A percentile compares a stretch with the other conserved stretches of the same genome.
Evolutionary conservation across 1,140 invertebrate species (phyloP).

Genomic region (Euglossa dilemma): DNA sequence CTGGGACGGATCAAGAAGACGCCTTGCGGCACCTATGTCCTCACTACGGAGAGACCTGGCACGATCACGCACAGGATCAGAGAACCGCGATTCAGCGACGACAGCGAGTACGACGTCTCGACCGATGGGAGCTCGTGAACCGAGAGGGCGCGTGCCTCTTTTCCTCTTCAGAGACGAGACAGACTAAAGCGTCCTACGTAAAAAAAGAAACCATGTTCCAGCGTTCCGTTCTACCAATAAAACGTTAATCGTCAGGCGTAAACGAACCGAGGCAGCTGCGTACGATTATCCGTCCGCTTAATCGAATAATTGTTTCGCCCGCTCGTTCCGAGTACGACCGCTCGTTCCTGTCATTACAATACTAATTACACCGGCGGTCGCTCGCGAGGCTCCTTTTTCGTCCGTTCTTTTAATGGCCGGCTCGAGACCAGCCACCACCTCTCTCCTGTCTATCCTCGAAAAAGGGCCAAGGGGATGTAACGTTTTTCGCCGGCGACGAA

Average conservation of each 20-base stretch:
- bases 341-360: conserved; percentile 4
- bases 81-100: conserved; percentile 67
- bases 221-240: neutral
- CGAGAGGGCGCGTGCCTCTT: neutral
- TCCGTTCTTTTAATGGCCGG: neutral
- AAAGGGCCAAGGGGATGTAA: neutral
- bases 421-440: neutral
- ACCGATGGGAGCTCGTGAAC: conserved; percentile 3
- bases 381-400: neutral
- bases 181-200: too few relatives aligned
- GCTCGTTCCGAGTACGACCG: neutral
- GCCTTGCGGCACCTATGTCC: conserved; percentile 62
- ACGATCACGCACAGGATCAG: conserved; percentile 59
- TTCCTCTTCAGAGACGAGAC: too few relatives aligned
- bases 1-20: conserved; percentile 73
- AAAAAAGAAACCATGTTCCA: neutral
- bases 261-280: neutral
- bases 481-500: conserved; percentile 15
- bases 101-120: conserved; percentile 56
- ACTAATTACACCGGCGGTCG: neutral
- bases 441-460: neutral
- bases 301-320: conserved; percentile 22
- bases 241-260: neutral
- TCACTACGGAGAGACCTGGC: conserved; percentile 57
- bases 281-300: neutral